Conservation (phyloP, 2,113 vertebrate genomes). For the Vireo altiloquus region DNA sequence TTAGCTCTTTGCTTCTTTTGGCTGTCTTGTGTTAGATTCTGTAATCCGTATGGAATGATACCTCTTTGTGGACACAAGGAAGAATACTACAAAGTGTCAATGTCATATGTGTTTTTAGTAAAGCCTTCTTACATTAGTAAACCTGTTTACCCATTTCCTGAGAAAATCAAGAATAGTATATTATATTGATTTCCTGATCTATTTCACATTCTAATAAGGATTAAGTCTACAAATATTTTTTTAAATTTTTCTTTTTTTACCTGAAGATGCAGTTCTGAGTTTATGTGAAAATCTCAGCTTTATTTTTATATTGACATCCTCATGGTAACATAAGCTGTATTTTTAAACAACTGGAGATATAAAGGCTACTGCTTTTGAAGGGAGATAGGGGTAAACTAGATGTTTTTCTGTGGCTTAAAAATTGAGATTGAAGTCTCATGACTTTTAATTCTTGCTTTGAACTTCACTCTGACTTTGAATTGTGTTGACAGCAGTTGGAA, state of each 20-base stretch:
- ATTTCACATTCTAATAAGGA: background rate
- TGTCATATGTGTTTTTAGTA: background rate
- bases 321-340: background rate
- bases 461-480: constrained; percentile 21
- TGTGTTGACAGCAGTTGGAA: constrained; percentile 19
- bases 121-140: background rate
- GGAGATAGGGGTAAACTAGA: background rate
- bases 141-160: background rate
- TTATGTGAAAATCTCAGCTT: background rate
- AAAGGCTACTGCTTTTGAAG: background rate
- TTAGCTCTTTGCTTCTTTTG: background rate
- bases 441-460: constrained; percentile 39
- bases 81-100: background rate
- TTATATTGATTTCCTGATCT: background rate
- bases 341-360: background rate
- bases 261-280: background rate
- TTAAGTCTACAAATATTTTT: background rate
- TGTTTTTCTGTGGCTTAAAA: background rate
- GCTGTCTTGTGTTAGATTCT: background rate
- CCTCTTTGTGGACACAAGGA: background rate
- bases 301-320: background rate
- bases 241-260: background rate
- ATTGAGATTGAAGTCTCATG: background rate
- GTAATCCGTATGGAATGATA: background rate
- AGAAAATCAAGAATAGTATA: background rate